phyloP scores from a whole-genome alignment of 2,797 vertebrate species.

The Cottoperca gobio region DNA sequence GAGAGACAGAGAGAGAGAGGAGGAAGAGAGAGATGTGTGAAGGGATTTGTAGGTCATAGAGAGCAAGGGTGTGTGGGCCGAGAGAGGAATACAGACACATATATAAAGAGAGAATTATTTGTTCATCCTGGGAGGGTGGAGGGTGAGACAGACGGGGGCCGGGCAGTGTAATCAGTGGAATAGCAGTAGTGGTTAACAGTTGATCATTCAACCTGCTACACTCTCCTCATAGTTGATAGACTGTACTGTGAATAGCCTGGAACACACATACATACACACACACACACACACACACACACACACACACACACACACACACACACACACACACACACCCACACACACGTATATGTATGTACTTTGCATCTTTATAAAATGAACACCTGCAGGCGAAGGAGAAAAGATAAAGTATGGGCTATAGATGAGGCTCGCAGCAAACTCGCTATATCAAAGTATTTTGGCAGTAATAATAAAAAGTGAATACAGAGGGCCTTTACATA shows the following conservation, averaged over 20 bases:
- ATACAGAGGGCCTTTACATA: constrained; percentile 11
- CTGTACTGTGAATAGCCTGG: constrained; percentile 36
- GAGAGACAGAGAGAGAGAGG: constrained; percentile 32
- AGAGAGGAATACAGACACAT: constrained; percentile 45
- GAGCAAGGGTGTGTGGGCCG: constrained; percentile 4
- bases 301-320: background rate
- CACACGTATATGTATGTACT: too few relatives aligned
- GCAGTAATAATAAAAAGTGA: constrained; percentile 16
- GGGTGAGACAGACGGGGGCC: constrained; percentile 56
- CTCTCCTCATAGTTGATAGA: constrained; percentile 52
- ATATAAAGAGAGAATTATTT: constrained; percentile 48
- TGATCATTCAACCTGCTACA: constrained; percentile 65
- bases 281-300: background rate
- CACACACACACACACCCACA: too few relatives aligned
- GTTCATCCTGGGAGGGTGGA: constrained; percentile 38
- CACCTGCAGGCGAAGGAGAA: constrained; percentile 17
- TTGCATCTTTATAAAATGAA: constrained; percentile 33
- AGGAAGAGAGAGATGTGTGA: constrained; percentile 33
- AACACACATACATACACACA: background rate
- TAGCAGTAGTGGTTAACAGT: constrained; percentile 68
- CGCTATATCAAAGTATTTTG: constrained; percentile 22
- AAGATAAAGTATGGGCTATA: constrained; percentile 10
- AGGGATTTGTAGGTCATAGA: constrained; percentile 57
- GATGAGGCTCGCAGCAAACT: constrained; percentile 12
- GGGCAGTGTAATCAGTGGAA: constrained; percentile 67